phyloP scores from a whole-genome alignment of 2,113 vertebrate species.

The Felis chaus region DNA sequence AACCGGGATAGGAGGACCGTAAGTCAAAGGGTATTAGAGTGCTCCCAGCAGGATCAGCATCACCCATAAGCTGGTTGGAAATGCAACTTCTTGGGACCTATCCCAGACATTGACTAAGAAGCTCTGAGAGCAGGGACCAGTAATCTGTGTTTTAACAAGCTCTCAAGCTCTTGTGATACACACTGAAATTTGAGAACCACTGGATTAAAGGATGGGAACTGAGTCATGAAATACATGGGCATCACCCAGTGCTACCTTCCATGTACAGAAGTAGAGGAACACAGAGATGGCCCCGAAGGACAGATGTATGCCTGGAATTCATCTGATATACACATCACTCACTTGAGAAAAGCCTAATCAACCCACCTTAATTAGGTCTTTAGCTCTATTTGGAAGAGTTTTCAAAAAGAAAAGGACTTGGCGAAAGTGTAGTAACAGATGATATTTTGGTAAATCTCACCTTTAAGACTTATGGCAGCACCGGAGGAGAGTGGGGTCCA shows the following conservation, averaged over 20 bases:
- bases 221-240: background rate
- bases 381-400: background rate
- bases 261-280: background rate
- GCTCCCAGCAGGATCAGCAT: background rate
- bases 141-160: background rate
- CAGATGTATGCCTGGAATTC: background rate
- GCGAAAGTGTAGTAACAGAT: background rate
- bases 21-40: background rate
- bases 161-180: accelerated
- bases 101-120: background rate
- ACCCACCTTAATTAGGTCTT: background rate
- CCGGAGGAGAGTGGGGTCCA: background rate
- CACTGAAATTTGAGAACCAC: background rate
- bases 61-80: background rate
- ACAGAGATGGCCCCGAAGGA: background rate
- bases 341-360: background rate
- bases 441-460: background rate
- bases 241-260: background rate
- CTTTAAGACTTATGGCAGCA: background rate
- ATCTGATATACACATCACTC: background rate
- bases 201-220: background rate
- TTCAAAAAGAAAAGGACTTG: background rate
- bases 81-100: background rate
- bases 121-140: background rate
- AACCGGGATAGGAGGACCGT: background rate